Conservation (phyloP, 2,113 vertebrate genomes). For the Proteles cristata region DNA sequence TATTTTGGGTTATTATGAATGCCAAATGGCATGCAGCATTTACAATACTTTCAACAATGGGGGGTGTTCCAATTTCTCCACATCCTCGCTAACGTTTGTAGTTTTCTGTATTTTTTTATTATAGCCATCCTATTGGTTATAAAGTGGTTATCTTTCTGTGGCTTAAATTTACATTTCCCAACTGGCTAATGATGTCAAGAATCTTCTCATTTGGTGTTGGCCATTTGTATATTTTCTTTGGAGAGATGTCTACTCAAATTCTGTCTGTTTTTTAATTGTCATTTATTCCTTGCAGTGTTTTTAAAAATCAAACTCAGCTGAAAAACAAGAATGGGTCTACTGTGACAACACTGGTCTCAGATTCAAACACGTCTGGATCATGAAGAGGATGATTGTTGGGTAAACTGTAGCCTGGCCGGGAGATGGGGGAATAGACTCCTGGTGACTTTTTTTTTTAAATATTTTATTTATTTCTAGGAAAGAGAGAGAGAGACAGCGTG, state of each 20-base stretch:
- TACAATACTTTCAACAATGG: not conserved
- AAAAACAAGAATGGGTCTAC: not conserved
- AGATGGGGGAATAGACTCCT: not conserved
- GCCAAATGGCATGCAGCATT: not conserved
- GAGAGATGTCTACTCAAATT: not conserved
- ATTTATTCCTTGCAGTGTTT: not conserved
- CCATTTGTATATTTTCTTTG: not conserved
- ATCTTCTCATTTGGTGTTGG: not conserved
- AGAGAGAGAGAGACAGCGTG: no score
- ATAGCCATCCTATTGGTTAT: not conserved
- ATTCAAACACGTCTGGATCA: not conserved
- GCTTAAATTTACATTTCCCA: not conserved
- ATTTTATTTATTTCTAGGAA: no score
- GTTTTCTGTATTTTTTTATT: not conserved
- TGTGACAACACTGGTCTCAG: not conserved
- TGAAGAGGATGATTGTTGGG: not conserved
- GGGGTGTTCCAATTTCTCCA: not conserved
- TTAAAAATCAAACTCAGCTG: conserved; percentile 9
- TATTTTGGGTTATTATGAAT: not conserved
- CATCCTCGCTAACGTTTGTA: not conserved
- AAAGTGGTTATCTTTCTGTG: not conserved
- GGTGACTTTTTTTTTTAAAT: not conserved
- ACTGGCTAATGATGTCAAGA: not conserved
- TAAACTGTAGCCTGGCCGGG: not conserved
- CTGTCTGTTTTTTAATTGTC: not conserved